phyloP scores from a whole-genome alignment of 2,888 invertebrate species.

The Linyphia triangularis region DNA sequence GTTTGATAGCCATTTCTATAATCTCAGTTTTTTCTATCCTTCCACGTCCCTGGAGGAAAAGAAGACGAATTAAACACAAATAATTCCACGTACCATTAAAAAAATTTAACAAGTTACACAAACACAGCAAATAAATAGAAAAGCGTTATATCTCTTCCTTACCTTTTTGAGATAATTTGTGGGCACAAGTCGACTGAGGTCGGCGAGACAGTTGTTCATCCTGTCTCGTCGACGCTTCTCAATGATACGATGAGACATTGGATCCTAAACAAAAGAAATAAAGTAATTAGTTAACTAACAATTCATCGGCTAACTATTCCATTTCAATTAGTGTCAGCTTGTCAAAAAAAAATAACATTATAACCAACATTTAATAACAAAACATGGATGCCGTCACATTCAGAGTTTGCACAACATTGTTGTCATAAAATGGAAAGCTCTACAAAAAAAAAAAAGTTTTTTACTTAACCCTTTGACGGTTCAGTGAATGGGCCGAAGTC shows the following conservation, averaged over 20 bases:
- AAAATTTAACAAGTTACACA: background rate
- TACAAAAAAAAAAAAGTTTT: too few species aligned
- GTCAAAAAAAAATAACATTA: too few species aligned
- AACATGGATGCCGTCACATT: too few species aligned
- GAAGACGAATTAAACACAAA: conserved; percentile 5
- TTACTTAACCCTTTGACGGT: too few species aligned
- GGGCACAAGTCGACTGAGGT: conserved; percentile 94
- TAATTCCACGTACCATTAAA: background rate
- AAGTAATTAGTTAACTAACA: background rate
- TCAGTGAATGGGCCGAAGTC: too few species aligned
- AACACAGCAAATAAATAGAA: background rate
- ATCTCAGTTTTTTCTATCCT: conserved; percentile 98
- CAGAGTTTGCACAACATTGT: too few species aligned
- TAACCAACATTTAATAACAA: background rate
- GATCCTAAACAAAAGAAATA: conserved; percentile 85
- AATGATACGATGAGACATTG: conserved; percentile 97
- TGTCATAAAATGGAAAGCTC: too few species aligned
- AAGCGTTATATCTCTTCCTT: conserved; percentile 38
- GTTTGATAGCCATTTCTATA: conserved; percentile 97
- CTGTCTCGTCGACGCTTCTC: conserved; percentile 96
- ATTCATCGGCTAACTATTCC: too few species aligned
- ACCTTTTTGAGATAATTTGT: conserved; percentile 93
- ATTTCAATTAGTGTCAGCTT: too few species aligned
- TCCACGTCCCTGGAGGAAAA: conserved; percentile 86
- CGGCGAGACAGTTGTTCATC: conserved; percentile 98